These are phyloP conservation scores for Polypedilum pembai DNA, from an alignment of 1,140 invertebrate genomes.

Conservation along the genomic window DNA sequence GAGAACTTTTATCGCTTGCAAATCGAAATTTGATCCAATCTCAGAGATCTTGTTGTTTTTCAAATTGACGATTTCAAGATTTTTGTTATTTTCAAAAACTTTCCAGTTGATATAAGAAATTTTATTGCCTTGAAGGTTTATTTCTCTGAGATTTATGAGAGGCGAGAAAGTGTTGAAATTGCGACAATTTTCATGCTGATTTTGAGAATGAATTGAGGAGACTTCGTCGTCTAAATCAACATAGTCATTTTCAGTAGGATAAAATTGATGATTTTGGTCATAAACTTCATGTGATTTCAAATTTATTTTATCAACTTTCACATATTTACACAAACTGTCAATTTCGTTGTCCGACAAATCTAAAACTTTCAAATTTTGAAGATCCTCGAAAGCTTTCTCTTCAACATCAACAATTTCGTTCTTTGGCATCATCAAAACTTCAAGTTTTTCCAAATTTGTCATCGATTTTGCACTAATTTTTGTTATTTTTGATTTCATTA, in stretches of 20 bases:
- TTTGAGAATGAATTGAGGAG: too few species aligned
- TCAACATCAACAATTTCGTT: neutral
- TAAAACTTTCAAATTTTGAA: neutral
- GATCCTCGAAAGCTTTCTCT: neutral
- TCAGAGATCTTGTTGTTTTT: neutral
- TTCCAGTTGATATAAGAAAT: neutral
- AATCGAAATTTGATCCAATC: neutral
- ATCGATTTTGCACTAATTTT: neutral
- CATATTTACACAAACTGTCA: too few species aligned
- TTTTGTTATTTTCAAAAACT: neutral
- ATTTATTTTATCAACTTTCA: too few species aligned
- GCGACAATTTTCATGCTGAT: neutral
- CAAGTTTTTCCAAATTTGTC: neutral
- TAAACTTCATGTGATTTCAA: too few species aligned
- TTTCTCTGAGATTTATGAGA: neutral
- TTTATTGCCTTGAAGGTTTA: neutral
- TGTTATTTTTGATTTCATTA: neutral
- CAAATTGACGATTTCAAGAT: neutral
- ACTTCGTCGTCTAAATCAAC: too few species aligned
- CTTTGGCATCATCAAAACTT: neutral
- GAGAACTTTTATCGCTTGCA: neutral
- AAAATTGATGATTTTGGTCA: too few species aligned
- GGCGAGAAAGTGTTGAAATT: neutral
- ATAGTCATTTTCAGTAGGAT: too few species aligned
- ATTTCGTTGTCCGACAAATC: neutral